These are phyloP conservation scores for Puma concolor DNA, from an alignment of 2,113 vertebrate genomes.

Conservation along the genomic window DNA sequence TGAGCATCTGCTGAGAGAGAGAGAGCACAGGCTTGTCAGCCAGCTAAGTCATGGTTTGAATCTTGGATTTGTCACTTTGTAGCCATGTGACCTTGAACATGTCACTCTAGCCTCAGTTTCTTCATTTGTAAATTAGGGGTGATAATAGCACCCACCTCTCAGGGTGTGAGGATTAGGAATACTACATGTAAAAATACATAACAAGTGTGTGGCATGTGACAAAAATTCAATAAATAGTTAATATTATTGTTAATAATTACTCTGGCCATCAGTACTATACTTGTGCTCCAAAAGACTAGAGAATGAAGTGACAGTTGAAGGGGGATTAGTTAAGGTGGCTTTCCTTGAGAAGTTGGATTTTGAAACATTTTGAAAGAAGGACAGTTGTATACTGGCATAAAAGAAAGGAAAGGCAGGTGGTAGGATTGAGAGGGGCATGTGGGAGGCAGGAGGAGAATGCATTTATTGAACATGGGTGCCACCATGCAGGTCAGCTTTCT, in stretches of 20 bases:
- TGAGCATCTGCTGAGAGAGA: background rate
- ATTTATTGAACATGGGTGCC: background rate
- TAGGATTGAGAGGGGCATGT: background rate
- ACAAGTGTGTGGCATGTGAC: background rate
- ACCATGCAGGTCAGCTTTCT: background rate
- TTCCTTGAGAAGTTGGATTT: background rate
- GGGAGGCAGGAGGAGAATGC: background rate
- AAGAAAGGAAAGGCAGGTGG: background rate
- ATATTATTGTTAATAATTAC: background rate
- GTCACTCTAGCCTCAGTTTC: background rate
- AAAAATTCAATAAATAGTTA: background rate
- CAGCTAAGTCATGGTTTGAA: background rate
- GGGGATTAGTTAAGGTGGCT: background rate
- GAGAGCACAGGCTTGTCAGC: background rate
- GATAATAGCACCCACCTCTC: background rate
- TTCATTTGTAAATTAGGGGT: background rate
- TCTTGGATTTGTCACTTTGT: background rate
- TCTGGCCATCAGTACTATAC: background rate
- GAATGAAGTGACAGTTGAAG: background rate
- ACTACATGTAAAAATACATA: background rate
- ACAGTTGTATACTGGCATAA: background rate
- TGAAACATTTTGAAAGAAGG: background rate
- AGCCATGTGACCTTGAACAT: background rate
- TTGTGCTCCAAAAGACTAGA: background rate
- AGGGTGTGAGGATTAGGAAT: background rate